Evolutionary conservation across 2,797 vertebrate species (phyloP).

Genomic region (Gallirallus australis): DNA sequence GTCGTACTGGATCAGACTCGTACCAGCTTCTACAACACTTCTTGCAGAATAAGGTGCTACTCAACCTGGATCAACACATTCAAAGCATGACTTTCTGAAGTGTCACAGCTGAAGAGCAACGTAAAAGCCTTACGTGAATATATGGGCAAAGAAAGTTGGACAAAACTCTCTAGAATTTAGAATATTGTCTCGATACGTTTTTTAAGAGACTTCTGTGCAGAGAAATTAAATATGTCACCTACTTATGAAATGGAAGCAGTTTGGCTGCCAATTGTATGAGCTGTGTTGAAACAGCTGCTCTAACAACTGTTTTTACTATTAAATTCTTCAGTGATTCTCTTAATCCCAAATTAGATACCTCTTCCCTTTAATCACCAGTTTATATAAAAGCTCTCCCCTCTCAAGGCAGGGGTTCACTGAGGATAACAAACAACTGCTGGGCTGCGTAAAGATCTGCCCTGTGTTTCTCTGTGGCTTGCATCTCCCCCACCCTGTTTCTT

Average conservation of each 20-base stretch:
- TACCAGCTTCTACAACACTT: not conserved
- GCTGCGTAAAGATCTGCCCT: not conserved
- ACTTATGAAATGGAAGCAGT: constrained; percentile 34
- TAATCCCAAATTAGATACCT: constrained; percentile 55
- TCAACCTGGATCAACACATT: not conserved
- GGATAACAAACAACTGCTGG: constrained; percentile 15
- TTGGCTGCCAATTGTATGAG: constrained; percentile 34
- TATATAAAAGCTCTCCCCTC: constrained; percentile 29
- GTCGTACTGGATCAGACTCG: not conserved
- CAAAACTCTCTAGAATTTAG: constrained; percentile 17
- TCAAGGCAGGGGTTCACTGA: constrained; percentile 23
- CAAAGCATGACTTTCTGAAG: not conserved
- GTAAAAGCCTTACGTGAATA: not conserved
- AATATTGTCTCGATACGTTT: constrained; percentile 34
- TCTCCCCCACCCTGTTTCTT: not conserved
- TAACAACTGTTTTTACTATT: constrained; percentile 46
- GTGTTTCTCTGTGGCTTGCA: not conserved
- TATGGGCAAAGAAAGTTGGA: not conserved
- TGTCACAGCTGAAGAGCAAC: not conserved
- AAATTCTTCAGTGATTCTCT: constrained; percentile 49
- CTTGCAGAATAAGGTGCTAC: not conserved
- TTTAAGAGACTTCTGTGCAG: constrained; percentile 44
- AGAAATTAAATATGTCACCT: constrained; percentile 72
- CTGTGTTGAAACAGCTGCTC: constrained; percentile 58
- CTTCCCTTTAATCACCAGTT: constrained; percentile 45